These are phyloP conservation scores for Crotalus tigris DNA, from an alignment of 2,113 vertebrate species.

Conservation along the genomic window DNA sequence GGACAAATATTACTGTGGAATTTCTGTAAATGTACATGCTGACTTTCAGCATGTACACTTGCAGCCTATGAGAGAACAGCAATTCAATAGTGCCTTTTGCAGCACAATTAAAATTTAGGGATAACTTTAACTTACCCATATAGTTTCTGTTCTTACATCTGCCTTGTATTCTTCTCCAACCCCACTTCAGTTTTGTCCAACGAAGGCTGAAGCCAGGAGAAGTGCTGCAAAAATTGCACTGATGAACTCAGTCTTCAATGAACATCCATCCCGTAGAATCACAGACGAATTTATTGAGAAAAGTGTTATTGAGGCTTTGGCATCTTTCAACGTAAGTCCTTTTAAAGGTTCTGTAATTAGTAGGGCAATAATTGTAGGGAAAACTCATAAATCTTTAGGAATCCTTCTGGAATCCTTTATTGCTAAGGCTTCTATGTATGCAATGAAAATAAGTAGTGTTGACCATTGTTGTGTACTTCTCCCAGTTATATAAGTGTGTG, in stretches of 20 bases:
- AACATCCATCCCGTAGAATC: slow-evolving; percentile 94
- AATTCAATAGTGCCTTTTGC: background rate
- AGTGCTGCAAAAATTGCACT: slow-evolving; percentile 96
- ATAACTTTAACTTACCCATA: background rate
- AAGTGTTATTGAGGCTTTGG: slow-evolving; percentile 91
- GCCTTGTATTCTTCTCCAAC: background rate
- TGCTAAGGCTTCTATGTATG: background rate
- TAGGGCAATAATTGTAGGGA: background rate
- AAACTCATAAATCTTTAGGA: background rate
- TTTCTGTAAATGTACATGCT: slow-evolving; percentile 40
- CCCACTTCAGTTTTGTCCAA: slow-evolving; percentile 88
- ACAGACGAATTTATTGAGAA: slow-evolving; percentile 97
- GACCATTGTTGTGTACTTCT: background rate
- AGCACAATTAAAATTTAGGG: background rate
- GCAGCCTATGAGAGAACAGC: slow-evolving; percentile 47
- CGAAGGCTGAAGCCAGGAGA: slow-evolving; percentile 91
- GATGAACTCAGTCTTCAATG: slow-evolving; percentile 98
- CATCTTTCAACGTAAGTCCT: slow-evolving; percentile 90
- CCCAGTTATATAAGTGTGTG: background rate
- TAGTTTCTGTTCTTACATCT: fast-evolving
- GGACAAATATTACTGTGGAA: slow-evolving; percentile 12
- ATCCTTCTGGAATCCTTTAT: background rate
- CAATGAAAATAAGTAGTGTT: background rate
- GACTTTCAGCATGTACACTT: slow-evolving; percentile 55
- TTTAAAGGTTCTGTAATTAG: background rate